Percentiles rank a stretch among this genome's conserved stretches.
Evolutionary conservation across 2,888 invertebrate genomes (phyloP).

Genomic region (Cotesia congregata): DNA sequence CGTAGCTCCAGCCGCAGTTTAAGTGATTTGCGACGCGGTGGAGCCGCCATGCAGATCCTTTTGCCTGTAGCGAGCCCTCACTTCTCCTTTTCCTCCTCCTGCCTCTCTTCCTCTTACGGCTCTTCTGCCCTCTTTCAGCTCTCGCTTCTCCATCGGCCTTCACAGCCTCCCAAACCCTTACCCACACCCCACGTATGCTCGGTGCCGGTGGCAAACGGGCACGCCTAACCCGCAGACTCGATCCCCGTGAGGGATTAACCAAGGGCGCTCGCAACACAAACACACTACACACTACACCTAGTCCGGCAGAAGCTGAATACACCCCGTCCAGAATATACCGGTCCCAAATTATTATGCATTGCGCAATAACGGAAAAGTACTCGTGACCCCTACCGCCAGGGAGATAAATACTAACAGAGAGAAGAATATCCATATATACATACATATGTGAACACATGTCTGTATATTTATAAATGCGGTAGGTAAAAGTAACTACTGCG

Average conservation of each 20-base stretch:
- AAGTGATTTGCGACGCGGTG: constrained; percentile 71
- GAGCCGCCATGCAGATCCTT: constrained; percentile 70
- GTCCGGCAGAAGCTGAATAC: too few relatives aligned
- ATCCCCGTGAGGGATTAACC: constrained; percentile 63
- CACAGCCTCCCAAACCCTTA: constrained; percentile 38
- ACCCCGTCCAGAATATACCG: constrained; percentile 25
- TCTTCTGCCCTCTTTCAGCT: constrained; percentile 35
- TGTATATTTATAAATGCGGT: too few relatives aligned
- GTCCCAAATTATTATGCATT: constrained; percentile 63
- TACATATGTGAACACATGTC: too few relatives aligned
- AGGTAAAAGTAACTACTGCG: too few relatives aligned
- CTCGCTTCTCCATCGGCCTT: constrained; percentile 32
- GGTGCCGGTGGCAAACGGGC: constrained; percentile 51
- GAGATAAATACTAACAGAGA: not conserved
- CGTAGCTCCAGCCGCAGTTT: constrained; percentile 67
- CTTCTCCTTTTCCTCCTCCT: constrained; percentile 45
- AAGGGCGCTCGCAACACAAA: constrained; percentile 39
- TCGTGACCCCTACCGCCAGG: not conserved
- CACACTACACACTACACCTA: too few relatives aligned
- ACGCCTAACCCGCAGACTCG: constrained; percentile 59
- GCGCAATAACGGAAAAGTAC: constrained; percentile 62
- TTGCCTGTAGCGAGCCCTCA: constrained; percentile 61
- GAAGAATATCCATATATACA: not conserved
- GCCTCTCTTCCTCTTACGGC: constrained; percentile 33
- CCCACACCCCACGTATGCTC: constrained; percentile 35